These are phyloP conservation scores for Atta cephalotes DNA, from an alignment of 1,140 invertebrate genomes.

Conservation along the genomic window DNA sequence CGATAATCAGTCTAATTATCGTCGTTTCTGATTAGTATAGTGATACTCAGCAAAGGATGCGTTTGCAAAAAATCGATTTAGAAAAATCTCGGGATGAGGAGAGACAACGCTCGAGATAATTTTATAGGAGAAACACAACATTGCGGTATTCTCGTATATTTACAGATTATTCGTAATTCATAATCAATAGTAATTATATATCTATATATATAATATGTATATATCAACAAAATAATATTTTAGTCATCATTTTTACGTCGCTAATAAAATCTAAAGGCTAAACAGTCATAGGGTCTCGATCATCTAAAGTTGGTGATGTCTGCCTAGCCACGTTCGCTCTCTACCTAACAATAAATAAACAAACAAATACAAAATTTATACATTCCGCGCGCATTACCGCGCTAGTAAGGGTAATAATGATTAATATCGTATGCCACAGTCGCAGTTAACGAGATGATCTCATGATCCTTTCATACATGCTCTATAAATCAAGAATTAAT, in stretches of 20 bases:
- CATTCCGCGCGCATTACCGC: conserved; percentile 64
- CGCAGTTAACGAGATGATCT: conserved; percentile 64
- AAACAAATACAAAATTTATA: conserved; percentile 77
- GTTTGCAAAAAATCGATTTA: background rate
- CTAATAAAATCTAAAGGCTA: conserved; percentile 81
- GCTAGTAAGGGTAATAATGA: conserved; percentile 57
- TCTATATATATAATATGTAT: conserved; percentile 70
- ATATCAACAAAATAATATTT: conserved; percentile 82
- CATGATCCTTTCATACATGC: background rate
- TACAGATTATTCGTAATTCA: conserved; percentile 78
- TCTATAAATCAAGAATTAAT: background rate
- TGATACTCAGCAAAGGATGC: background rate
- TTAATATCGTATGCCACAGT: conserved; percentile 65
- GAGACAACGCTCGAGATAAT: background rate
- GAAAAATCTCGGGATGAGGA: background rate
- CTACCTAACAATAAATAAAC: conserved; percentile 78
- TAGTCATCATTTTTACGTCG: conserved; percentile 75
- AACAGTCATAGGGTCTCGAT: conserved; percentile 76
- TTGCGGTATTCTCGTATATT: conserved; percentile 76
- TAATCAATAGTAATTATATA: conserved; percentile 78
- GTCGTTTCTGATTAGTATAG: background rate
- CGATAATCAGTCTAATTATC: background rate
- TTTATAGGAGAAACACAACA: conserved; percentile 25
- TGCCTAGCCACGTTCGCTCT: conserved; percentile 58
- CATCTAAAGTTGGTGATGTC: conserved; percentile 70